Conservation (phyloP, 2,113 vertebrate genomes). For the Chloebia gouldiae region DNA sequence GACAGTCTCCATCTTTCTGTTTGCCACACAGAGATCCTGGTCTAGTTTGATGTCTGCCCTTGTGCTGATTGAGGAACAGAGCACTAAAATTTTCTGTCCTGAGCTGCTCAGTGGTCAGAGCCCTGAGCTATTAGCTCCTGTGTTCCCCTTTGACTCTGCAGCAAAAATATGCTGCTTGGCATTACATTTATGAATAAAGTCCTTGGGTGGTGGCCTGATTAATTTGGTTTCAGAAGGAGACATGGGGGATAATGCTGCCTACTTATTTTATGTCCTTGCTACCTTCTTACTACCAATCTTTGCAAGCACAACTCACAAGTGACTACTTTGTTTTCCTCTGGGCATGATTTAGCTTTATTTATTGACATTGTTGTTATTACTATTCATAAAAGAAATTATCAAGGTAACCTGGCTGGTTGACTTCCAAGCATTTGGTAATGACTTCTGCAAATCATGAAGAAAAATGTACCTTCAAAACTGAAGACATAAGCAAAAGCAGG, state of each 20-base stretch:
- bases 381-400: slow-evolving; percentile 31
- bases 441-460: slow-evolving; percentile 18
- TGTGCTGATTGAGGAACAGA: not conserved
- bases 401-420: slow-evolving; percentile 10
- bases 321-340: slow-evolving; percentile 5
- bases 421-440: slow-evolving; percentile 2
- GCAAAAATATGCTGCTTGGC: not conserved
- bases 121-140: not conserved
- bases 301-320: not conserved
- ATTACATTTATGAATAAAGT: not conserved
- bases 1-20: not conserved
- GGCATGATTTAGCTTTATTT: slow-evolving; percentile 17
- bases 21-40: not conserved
- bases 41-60: not conserved
- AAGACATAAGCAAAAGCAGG: not conserved
- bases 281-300: not conserved
- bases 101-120: not conserved
- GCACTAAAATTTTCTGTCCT: not conserved
- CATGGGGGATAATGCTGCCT: not conserved
- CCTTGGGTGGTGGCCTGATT: not conserved
- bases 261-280: not conserved
- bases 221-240: not conserved
- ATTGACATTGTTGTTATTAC: not conserved
- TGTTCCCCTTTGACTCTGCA: not conserved
- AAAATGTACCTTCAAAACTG: not conserved